A percentile compares a stretch with the other conserved stretches of the same genome.
phyloP scores from a whole-genome alignment of 1,140 invertebrate genomes.

The Philopotamus ludificatus region DNA sequence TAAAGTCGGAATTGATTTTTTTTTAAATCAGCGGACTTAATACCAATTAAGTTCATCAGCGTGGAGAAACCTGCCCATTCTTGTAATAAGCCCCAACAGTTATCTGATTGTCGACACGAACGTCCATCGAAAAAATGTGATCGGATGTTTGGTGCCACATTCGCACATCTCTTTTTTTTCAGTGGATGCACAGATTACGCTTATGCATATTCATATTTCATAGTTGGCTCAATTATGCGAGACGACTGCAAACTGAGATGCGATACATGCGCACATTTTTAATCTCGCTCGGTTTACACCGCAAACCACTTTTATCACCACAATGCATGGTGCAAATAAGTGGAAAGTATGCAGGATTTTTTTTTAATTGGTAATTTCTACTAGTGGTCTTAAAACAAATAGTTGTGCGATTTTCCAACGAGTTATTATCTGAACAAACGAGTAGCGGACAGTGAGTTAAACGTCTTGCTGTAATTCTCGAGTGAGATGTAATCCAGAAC shows the following conservation, averaged over 20 bases:
- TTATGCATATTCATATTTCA: background rate
- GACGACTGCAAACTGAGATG: background rate
- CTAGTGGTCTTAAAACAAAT: too few species aligned
- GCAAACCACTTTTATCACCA: too few species aligned
- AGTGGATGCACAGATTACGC: too few species aligned
- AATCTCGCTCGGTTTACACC: too few species aligned
- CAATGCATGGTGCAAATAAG: too few species aligned
- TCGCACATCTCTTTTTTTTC: background rate
- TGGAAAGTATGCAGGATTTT: too few species aligned
- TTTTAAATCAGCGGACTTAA: slow-evolving; percentile 13
- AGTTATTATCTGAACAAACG: background rate
- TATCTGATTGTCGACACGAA: slow-evolving; percentile 35
- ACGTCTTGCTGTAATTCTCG: background rate
- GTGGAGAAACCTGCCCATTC: slow-evolving; percentile 28
- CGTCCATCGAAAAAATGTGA: background rate
- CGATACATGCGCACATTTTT: too few species aligned
- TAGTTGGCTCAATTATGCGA: background rate
- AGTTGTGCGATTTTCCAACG: too few species aligned
- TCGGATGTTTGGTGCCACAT: background rate
- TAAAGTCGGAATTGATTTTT: background rate
- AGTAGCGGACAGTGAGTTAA: slow-evolving; percentile 10
- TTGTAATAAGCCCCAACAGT: slow-evolving; percentile 29
- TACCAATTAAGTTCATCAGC: slow-evolving; percentile 31
- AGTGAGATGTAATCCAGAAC: slow-evolving; percentile 18
- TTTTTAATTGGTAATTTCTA: too few species aligned